A percentile compares a stretch with the other conserved stretches of the same genome.
Conservation (phyloP, 2,113 vertebrate species). For the Tachuris rubrigastra region DNA sequence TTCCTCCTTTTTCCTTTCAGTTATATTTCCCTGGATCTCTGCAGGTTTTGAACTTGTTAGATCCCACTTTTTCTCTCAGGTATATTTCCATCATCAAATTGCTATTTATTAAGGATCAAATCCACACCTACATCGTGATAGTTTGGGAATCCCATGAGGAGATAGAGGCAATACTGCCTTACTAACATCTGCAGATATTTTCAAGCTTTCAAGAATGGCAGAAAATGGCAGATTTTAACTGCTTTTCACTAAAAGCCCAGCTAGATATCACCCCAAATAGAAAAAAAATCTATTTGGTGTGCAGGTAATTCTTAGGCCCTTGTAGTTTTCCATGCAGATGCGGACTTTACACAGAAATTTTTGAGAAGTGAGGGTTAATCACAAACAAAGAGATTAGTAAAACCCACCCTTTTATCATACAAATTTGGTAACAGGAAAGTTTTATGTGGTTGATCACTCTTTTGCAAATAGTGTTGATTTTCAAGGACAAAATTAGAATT, state of each 20-base stretch:
- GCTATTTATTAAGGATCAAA: background rate
- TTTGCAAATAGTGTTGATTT: background rate
- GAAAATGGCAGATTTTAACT: background rate
- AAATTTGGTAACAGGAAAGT: background rate
- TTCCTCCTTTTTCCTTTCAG: background rate
- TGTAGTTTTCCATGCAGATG: background rate
- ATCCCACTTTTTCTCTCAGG: background rate
- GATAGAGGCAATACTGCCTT: background rate
- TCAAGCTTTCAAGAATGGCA: background rate
- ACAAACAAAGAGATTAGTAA: background rate
- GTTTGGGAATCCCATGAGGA: background rate
- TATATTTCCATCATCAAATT: background rate
- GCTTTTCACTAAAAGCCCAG: background rate
- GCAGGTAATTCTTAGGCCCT: background rate
- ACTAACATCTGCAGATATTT: background rate
- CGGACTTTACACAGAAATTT: background rate
- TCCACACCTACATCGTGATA: background rate
- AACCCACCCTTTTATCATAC: background rate
- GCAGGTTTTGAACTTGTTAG: background rate
- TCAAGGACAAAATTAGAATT: background rate
- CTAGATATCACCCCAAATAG: background rate
- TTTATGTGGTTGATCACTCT: background rate
- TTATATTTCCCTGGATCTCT: background rate
- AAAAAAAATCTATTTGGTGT: background rate
- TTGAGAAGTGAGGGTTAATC: background rate